A percentile compares a stretch with the other conserved stretches of the same genome.
These are phyloP conservation scores for Scaptomyza caliginosa DNA, from an alignment of 2,888 invertebrate species.

Conservation along the genomic window DNA sequence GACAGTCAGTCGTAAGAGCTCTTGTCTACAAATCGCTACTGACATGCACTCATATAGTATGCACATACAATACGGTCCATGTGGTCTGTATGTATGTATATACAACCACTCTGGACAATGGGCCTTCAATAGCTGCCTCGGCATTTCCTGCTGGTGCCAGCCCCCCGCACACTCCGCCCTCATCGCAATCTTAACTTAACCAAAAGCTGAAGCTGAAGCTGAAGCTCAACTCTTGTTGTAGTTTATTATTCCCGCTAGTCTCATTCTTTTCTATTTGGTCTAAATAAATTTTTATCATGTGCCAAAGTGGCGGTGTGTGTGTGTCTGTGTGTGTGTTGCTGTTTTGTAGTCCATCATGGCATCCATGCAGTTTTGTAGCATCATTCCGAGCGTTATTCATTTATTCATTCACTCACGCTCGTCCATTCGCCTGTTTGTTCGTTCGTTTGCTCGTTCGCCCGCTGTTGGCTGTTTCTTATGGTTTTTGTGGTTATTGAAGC, in stretches of 20 bases:
- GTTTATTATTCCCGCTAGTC: slow-evolving; percentile 80
- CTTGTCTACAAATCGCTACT: slow-evolving; percentile 29
- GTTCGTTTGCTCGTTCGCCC: slow-evolving; percentile 14
- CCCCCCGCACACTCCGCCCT: too few relatives aligned
- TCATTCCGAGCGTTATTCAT: slow-evolving; percentile 65
- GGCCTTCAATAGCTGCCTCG: slow-evolving; percentile 69
- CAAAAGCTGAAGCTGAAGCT: slow-evolving; percentile 8
- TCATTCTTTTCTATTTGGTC: slow-evolving; percentile 79
- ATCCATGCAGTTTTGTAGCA: slow-evolving; percentile 39
- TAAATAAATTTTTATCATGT: slow-evolving; percentile 80
- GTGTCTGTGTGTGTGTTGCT: slow-evolving; percentile 7
- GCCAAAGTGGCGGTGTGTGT: slow-evolving; percentile 47
- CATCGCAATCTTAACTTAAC: slow-evolving; percentile 36
- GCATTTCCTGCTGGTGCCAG: slow-evolving; percentile 63
- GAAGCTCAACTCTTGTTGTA: slow-evolving; percentile 43
- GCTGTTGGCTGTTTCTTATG: slow-evolving; percentile 69
- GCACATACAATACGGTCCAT: slow-evolving; percentile 2
- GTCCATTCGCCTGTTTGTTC: slow-evolving; percentile 1
- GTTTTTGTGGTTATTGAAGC: slow-evolving; percentile 81
- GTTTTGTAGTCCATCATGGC: slow-evolving; percentile 55
- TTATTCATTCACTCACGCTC: slow-evolving; percentile 58
- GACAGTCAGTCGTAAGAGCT: slow-evolving; percentile 27
- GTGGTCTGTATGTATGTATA: not conserved
- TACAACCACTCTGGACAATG: slow-evolving; percentile 66
- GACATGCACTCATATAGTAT: slow-evolving; percentile 55